phyloP scores from a whole-genome alignment of 1,140 invertebrate species.

The Bemisia tabaci region DNA sequence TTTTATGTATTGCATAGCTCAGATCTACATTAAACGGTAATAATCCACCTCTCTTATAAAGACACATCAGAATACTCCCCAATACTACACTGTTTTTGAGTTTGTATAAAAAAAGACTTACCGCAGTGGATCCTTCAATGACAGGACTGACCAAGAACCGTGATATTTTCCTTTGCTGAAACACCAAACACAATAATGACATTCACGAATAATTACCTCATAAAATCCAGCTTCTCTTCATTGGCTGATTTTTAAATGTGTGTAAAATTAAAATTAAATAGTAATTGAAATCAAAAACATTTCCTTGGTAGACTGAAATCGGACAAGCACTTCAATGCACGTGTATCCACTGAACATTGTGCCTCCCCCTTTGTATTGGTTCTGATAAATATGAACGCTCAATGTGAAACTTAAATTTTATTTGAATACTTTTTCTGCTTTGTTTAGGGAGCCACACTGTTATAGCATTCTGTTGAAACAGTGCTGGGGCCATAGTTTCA shows the following conservation, averaged over 20 bases:
- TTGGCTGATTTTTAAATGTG: slow-evolving; percentile 7
- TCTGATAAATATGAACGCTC: no score
- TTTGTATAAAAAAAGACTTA: not conserved
- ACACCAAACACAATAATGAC: slow-evolving; percentile 14
- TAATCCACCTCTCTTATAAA: no score
- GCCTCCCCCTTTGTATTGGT: no score
- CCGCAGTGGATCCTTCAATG: slow-evolving; percentile 15
- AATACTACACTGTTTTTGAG: no score
- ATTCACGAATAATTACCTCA: not conserved
- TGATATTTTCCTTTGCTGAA: slow-evolving; percentile 50
- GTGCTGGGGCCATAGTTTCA: no score
- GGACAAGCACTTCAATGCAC: not conserved
- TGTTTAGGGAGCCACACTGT: no score
- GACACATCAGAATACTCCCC: no score
- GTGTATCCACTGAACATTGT: slow-evolving; percentile 5
- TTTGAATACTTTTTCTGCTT: no score
- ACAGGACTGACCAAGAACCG: slow-evolving; percentile 66
- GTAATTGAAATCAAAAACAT: slow-evolving; percentile 3
- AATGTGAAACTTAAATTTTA: no score
- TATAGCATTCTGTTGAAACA: no score
- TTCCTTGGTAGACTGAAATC: not conserved
- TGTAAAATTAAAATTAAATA: not conserved
- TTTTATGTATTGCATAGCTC: no score
- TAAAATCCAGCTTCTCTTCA: slow-evolving; percentile 5
- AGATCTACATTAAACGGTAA: no score